These are phyloP conservation scores for Leucophenga maculata DNA, from an alignment of 2,888 invertebrate genomes.

Conservation along the genomic window DNA sequence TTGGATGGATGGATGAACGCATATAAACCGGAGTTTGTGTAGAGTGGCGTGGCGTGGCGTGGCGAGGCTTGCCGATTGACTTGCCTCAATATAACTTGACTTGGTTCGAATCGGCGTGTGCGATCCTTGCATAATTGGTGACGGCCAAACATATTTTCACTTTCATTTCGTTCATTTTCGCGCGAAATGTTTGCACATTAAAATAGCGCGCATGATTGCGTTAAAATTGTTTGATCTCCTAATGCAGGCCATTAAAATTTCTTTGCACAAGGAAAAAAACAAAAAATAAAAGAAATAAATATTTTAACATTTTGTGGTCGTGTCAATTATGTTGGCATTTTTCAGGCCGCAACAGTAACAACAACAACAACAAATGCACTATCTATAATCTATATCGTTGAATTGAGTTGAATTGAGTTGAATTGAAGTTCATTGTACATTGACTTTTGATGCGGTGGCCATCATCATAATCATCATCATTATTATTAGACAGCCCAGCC, in stretches of 20 bases:
- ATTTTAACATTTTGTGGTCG: slow-evolving; percentile 15
- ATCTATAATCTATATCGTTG: slow-evolving; percentile 10
- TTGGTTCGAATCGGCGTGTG: slow-evolving; percentile 1
- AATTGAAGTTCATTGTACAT: no score
- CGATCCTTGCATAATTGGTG: slow-evolving; percentile 58
- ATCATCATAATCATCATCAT: neutral
- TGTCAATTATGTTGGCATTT: slow-evolving; percentile 60
- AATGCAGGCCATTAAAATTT: slow-evolving; percentile 61
- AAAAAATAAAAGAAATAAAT: slow-evolving; percentile 4
- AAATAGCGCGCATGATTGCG: slow-evolving; percentile 66
- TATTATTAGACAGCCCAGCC: no score
- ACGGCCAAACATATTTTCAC: slow-evolving; percentile 52
- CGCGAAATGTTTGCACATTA: slow-evolving; percentile 48
- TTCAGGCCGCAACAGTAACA: no score
- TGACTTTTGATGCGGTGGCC: slow-evolving; percentile 22
- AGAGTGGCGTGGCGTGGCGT: no score
- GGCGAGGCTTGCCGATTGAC: no score
- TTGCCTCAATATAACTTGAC: no score
- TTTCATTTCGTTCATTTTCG: slow-evolving; percentile 52
- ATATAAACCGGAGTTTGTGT: neutral
- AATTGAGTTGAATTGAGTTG: no score
- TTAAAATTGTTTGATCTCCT: slow-evolving; percentile 65
- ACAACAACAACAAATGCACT: neutral
- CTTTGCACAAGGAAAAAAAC: slow-evolving; percentile 21
- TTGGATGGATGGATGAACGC: slow-evolving; percentile 5